Evolutionary conservation across 1,140 invertebrate genomes (phyloP).

Genomic region (Parapsyche elsis): DNA sequence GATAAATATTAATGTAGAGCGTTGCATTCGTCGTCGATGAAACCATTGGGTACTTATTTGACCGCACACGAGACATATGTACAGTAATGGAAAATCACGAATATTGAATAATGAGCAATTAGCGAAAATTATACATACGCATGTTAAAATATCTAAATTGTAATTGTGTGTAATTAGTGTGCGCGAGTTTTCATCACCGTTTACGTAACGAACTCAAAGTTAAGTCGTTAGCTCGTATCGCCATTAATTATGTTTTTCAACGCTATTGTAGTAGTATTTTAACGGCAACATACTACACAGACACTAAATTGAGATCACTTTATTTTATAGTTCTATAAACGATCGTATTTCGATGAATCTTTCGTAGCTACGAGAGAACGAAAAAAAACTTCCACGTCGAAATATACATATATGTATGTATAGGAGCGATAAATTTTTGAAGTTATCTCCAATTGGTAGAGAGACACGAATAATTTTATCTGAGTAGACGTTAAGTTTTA

Average conservation of each 20-base stretch:
- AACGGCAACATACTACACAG: background rate
- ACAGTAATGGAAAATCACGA: constrained; percentile 12
- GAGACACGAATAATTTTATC: constrained; percentile 1
- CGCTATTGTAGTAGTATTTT: background rate
- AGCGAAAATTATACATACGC: background rate
- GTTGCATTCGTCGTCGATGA: background rate
- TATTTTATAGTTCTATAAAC: background rate
- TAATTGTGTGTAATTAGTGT: background rate
- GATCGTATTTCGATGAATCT: background rate
- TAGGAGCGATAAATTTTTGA: constrained; percentile 9
- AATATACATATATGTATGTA: constrained; percentile 17
- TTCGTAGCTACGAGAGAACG: background rate
- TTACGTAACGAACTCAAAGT: no score
- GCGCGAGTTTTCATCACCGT: no score
- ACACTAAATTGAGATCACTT: background rate
- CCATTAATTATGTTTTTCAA: no score
- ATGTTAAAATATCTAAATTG: background rate
- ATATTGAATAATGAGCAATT: background rate
- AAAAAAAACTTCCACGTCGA: background rate
- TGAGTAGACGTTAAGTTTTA: constrained; percentile 11
- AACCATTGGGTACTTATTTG: background rate
- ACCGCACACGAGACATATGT: background rate
- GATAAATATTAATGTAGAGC: constrained; percentile 28
- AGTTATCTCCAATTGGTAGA: background rate
- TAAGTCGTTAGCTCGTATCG: no score